phyloP scores from a whole-genome alignment of 2,888 invertebrate species.

The Nomada fabriciana region DNA sequence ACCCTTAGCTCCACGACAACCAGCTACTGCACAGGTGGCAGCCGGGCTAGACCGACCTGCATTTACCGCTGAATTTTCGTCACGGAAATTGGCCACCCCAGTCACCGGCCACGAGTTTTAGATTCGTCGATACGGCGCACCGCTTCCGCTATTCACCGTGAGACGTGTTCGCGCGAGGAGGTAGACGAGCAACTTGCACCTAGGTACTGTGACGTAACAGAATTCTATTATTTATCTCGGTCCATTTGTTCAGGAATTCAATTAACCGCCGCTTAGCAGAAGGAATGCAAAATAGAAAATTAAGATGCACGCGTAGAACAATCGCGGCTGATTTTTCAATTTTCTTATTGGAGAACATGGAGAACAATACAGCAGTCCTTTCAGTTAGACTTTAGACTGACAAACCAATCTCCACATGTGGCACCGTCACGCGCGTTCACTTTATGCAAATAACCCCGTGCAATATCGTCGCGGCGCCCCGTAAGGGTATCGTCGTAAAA shows the following conservation, averaged over 20 bases:
- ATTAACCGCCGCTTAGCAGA: no score
- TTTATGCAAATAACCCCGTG: slow-evolving; percentile 29
- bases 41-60: not conserved
- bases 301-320: no score
- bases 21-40: slow-evolving; percentile 47
- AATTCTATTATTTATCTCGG: not conserved
- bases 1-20: slow-evolving; percentile 47
- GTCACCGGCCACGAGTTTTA: slow-evolving; percentile 19
- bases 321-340: no score
- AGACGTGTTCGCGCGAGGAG: slow-evolving; percentile 13
- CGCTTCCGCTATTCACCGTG: slow-evolving; percentile 23
- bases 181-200: not conserved
- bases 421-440: slow-evolving; percentile 6
- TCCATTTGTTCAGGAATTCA: no score
- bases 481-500: slow-evolving; percentile 52
- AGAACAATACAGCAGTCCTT: no score
- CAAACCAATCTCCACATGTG: not conserved
- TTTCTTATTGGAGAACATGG: no score
- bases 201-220: not conserved
- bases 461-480: slow-evolving; percentile 21
- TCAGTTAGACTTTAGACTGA: no score
- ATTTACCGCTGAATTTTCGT: slow-evolving; percentile 42
- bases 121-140: slow-evolving; percentile 19
- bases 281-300: no score
- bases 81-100: slow-evolving; percentile 54